phyloP scores from a whole-genome alignment of 2,797 vertebrate genomes.

The Yasuhikotakia modesta region DNA sequence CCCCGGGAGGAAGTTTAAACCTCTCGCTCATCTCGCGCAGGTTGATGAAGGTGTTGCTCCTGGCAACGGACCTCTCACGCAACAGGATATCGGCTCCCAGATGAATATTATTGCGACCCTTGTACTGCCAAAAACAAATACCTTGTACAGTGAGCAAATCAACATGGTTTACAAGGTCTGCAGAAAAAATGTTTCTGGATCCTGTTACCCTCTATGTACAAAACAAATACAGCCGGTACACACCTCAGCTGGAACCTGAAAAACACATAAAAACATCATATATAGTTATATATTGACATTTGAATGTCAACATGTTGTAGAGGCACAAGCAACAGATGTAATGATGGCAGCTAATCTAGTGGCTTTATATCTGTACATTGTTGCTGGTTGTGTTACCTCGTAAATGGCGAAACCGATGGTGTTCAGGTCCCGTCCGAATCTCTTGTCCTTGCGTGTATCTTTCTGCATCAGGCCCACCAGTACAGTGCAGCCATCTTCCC shows the following conservation, averaged over 20 bases:
- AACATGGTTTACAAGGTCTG: neutral
- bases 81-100: conserved; percentile 77
- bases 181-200: neutral
- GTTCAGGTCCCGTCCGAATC: conserved; percentile 63
- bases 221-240: neutral
- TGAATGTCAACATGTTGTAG: neutral
- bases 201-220: neutral
- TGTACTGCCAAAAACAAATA: conserved; percentile 61
- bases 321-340: neutral
- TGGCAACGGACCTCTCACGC: conserved; percentile 68
- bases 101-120: conserved; percentile 80
- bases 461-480: conserved; percentile 82
- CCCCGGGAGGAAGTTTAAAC: conserved; percentile 76
- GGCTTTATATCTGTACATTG: neutral
- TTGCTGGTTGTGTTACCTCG: conserved; percentile 62
- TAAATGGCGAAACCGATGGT: conserved; percentile 78
- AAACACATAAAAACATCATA: conserved; percentile 34
- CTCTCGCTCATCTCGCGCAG: conserved; percentile 73
- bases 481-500: conserved; percentile 72
- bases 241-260: conserved; percentile 56
- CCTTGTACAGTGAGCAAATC: neutral
- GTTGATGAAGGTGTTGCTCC: conserved; percentile 70
- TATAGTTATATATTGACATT: neutral
- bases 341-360: neutral
- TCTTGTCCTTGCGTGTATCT: conserved; percentile 64